Evolutionary conservation across 1,140 invertebrate species (phyloP), one percentile per base, ranked within the genome.

Genomic region (Lutraria rhynchaena): DNA sequence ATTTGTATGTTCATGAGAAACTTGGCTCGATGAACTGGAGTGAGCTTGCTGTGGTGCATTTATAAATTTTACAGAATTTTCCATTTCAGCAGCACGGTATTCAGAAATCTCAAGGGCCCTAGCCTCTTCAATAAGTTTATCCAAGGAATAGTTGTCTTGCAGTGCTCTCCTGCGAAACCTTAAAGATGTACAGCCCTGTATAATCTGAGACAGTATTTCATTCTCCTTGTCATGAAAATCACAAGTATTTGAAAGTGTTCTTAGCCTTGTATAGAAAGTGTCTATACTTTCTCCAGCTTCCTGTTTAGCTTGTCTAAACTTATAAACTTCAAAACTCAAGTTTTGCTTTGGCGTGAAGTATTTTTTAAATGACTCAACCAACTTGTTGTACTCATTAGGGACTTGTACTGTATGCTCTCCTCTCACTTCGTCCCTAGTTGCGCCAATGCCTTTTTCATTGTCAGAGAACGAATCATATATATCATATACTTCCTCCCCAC

Each of bases 321-420:
- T 65, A 27, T 65, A 65, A 65, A 65, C 24, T 19, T 35, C 29
- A 65, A 65, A 35, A 65, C 61, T 65, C 4, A 44, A 29, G 31
- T 53, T 71, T 22, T 71, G 69, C 27, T 71, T 71, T 13, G 69
- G 69, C 1, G 71, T 75, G 24, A 75, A 75, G 35, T 75, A 75
- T 2, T 60, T 53, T 11, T 57, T 60, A 17, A 75, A 60, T 11
- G 71, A 75, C 13, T 41, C 3, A 15, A 33, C 33, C 1, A 61
- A n/a, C 5, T 13, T 44, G 13, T 1, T n/a, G 33, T 75, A 75
- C 27, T 71, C 51, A 22, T 71, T 51, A 19, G 69, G 69, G 5
- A 37, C 24, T 35, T 11, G 13, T 13, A 11, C 31, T 29, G 13
- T 22, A 31, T 13, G 9, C 3, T 71, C 31, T 33, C 17, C 51